Evolutionary conservation across 2,888 invertebrate genomes (phyloP), one percentile per base, ranked within the genome.

Genomic region (Pollenia angustigena): DNA sequence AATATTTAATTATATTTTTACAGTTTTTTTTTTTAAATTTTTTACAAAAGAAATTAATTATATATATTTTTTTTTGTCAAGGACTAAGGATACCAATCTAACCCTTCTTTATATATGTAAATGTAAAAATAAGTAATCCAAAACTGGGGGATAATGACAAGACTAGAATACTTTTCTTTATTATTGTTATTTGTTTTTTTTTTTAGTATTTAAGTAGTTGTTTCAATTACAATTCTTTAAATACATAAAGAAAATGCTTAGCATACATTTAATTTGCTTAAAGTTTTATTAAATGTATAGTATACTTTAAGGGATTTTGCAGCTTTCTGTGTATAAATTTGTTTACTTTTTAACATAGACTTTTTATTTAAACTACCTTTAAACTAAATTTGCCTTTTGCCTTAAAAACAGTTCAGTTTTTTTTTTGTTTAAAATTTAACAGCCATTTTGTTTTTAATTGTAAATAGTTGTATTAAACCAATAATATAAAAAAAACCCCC

Each of bases 371-470:
- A 16, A 40, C 42, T 42, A 6, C 11, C 48, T 42, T 62, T 68
- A 4, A 68, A 12, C 12, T 69, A 23, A 18, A 14, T 79, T 10
- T 66, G 4, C 18, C 48, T 18, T 50, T 52, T 32, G n/a, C 10
- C 40, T 48, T 44, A 52, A 40, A 69, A 68, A 50, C 75, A 58
- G 23, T 84, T 58, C 9, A 60, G 72, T 44, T 71, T 54, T 68
- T 50, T 16, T 58, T 60, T 78, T 64, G 16, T 82, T 75, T 82
- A 54, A 64, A 64, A 71, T 84, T 68, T 71, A 80, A 85, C 80
- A 85, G 81, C 81, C 80, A 80, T 81, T 71, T 81, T 56, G 69
- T 72, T 64, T 72, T 80, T 23, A 62, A 71, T 80, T 81, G 71
- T 72, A 81, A 52, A 71, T 52, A 71, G 50, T 75, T 50, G 18